Percentiles rank a stretch among this genome's conserved stretches.
These are phyloP conservation scores for Tiphia femorata DNA, from an alignment of 2,888 invertebrate genomes.

Conservation along the genomic window DNA sequence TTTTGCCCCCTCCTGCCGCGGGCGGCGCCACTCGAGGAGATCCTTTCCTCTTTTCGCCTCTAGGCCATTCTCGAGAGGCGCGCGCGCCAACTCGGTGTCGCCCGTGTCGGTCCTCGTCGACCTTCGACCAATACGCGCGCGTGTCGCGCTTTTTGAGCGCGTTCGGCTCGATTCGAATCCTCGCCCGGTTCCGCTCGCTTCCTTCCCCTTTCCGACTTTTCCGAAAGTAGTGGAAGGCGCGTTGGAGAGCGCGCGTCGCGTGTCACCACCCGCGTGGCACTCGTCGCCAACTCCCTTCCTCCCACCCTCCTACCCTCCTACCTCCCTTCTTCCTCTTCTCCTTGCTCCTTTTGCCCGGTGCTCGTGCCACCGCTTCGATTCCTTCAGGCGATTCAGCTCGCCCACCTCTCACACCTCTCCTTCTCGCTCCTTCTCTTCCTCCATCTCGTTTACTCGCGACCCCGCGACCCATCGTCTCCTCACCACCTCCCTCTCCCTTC, in stretches of 20 bases:
- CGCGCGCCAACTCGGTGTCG: slow-evolving; percentile 66
- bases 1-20: slow-evolving; percentile 57
- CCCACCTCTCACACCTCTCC: too few species aligned
- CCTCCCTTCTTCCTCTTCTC: slow-evolving; percentile 4
- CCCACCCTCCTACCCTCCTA: neutral
- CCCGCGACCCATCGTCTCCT: neutral
- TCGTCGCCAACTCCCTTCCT: neutral
- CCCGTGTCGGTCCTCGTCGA: slow-evolving; percentile 54
- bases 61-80: slow-evolving; percentile 71
- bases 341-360: neutral
- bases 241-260: neutral
- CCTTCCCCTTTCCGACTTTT: slow-evolving; percentile 37
- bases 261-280: too few species aligned
- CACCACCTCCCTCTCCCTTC: neutral
- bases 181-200: slow-evolving; percentile 3
- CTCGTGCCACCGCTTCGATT: too few species aligned
- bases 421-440: neutral
- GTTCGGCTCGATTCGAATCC: slow-evolving; percentile 2
- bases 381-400: too few species aligned
- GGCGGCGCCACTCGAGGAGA: slow-evolving; percentile 64
- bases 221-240: slow-evolving; percentile 46
- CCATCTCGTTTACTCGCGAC: neutral
- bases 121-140: slow-evolving; percentile 55
- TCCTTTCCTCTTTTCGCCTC: slow-evolving; percentile 72
- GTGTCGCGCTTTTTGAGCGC: slow-evolving; percentile 9